Percentiles rank a stretch among this genome's conserved stretches.
These are phyloP conservation scores for Drosophila bifasciata DNA, from an alignment of 1,140 invertebrate genomes.

Conservation along the genomic window DNA sequence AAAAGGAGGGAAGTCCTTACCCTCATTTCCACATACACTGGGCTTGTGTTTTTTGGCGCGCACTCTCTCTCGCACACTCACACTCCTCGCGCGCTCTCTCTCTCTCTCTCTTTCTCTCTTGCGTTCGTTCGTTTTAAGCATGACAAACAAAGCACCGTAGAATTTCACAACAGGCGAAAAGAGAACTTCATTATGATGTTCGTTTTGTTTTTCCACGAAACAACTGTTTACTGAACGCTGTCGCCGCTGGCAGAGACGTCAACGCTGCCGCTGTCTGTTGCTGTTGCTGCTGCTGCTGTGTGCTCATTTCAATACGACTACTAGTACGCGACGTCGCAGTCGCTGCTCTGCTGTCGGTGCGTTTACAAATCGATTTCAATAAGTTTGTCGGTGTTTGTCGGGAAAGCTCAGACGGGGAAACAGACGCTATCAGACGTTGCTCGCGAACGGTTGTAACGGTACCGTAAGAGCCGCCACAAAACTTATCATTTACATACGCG, in stretches of 20 bases:
- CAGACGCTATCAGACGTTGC: conserved; percentile 65
- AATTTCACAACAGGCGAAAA: conserved; percentile 78
- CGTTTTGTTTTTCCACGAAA: conserved; percentile 82
- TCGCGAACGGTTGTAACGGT: conserved; percentile 62
- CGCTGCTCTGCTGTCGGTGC: conserved; percentile 54
- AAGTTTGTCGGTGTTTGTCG: conserved; percentile 80
- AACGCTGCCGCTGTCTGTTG: conserved; percentile 38
- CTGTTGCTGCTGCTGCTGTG: conserved; percentile 36
- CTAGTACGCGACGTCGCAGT: conserved; percentile 20
- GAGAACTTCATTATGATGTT: conserved; percentile 78
- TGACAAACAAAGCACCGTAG: conserved; percentile 82
- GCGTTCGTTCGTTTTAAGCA: conserved; percentile 70
- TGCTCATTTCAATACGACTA: conserved; percentile 72
- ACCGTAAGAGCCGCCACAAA: conserved; percentile 29
- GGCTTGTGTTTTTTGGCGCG: conserved; percentile 65
- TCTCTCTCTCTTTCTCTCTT: background rate
- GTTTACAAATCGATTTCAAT: conserved; percentile 80
- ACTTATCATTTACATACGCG: conserved; percentile 13
- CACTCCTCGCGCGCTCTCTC: conserved; percentile 35
- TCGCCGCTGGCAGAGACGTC: conserved; percentile 10
- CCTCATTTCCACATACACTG: no score
- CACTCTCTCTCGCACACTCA: conserved; percentile 53
- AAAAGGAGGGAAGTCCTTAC: no score
- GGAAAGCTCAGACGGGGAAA: conserved; percentile 56
- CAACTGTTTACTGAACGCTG: conserved; percentile 70